Evolutionary conservation across 2,113 vertebrate genomes (phyloP), one percentile per base, ranked within the genome.

Genomic region (Alethe diademata): DNA sequence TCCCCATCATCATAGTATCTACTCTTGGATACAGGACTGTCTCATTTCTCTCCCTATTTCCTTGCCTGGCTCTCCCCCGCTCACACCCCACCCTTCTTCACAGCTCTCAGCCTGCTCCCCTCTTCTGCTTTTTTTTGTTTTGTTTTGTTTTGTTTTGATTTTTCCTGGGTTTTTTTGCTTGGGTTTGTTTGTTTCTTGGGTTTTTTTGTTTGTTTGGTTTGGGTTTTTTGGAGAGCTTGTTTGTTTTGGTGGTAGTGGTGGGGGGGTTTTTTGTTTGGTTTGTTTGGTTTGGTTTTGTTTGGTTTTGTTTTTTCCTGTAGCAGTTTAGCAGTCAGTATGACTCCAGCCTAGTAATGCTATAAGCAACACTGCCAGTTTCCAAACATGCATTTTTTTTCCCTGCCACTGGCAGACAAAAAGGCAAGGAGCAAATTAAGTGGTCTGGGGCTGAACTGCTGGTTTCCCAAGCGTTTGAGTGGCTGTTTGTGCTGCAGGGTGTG

Each of bases 391-490:
- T 97, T 94, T 93, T 79, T 15, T 14, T 24, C 57, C 65, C 79
- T 94, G 86, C 92, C 94, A 60, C 74, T 5, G 35, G 65, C 96
- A 94, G 80, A 69, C 81, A 81, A 79, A 92, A 47, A 88, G 35
- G 86, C 66, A 42, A 92, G 81, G 82, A 96, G 78, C 85, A 96
- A 90, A 95, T 93, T 78, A 92, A 97, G 93, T 56, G 87, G 89
- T 93, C 84, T 89, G 13, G 0, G n/a, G 40, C 69, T 79, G 84
- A 96, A 82, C 75, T 74, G 93, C 75, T 95, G 33, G 1, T 96
- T 96, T 88, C 71, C 61, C 89, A 81, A 42, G 69, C 8, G 2
- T 79, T 73, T 15, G 78, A 86, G 78, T 26, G 93, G 81, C 78
- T 96, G 85, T 72, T 94, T 88, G 35, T 66, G 79, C 78, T 47